Conservation (phyloP, 2,113 vertebrate species). For the Marmota monax region DNA sequence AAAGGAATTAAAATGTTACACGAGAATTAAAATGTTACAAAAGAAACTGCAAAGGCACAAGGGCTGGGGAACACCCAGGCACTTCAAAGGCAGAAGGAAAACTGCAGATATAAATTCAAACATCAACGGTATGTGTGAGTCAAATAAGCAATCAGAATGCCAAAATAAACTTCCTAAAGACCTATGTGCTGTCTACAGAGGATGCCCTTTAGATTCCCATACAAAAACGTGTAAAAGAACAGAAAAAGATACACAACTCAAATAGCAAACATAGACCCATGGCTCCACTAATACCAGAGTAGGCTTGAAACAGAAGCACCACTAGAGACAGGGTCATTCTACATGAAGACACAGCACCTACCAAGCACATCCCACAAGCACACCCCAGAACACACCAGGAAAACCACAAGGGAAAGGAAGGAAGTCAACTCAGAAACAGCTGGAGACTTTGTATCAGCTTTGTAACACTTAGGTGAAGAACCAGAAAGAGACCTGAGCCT, state of each 20-base stretch:
- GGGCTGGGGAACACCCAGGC: too few relatives aligned
- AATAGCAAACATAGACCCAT: background rate
- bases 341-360: background rate
- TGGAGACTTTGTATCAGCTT: background rate
- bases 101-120: background rate
- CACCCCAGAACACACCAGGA: background rate
- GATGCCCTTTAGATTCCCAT: background rate
- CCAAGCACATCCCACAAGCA: background rate
- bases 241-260: background rate
- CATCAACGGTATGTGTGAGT: background rate
- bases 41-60: background rate
- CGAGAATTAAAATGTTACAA: constrained; percentile 14
- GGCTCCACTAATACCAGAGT: background rate
- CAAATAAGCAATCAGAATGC: background rate
- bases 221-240: background rate
- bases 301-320: background rate
- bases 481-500: too few relatives aligned
- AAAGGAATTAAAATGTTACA: constrained; percentile 13
- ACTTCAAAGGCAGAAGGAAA: background rate
- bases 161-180: background rate
- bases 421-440: background rate
- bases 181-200: background rate
- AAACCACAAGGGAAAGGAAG: background rate
- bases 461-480: too few relatives aligned
- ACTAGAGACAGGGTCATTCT: background rate